A percentile compares a stretch with the other conserved stretches of the same genome.
phyloP scores from a whole-genome alignment of 1,140 invertebrate genomes.

The Whitmania pigra region DNA sequence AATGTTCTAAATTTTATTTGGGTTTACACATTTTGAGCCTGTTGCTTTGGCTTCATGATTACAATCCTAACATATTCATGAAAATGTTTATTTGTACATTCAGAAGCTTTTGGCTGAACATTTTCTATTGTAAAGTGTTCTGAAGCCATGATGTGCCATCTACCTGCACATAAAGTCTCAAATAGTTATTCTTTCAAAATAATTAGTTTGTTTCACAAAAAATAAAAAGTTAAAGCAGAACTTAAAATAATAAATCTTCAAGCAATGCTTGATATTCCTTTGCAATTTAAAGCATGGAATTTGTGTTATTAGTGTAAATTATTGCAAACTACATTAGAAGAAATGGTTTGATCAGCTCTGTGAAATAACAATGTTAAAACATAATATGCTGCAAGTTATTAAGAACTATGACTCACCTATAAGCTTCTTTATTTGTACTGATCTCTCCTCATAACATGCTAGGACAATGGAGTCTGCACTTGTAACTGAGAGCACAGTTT shows the following conservation, averaged over 20 bases:
- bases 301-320: neutral
- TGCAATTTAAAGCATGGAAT: neutral
- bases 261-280: neutral
- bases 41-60: neutral
- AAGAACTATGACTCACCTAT: neutral
- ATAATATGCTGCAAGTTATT: neutral
- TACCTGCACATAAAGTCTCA: neutral
- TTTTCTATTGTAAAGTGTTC: constrained; percentile 5
- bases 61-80: constrained; percentile 9
- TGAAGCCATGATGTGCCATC: neutral
- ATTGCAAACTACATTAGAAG: neutral
- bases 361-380: neutral
- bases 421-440: constrained; percentile 5
- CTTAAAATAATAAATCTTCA: constrained; percentile 2
- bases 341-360: neutral
- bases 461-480: constrained; percentile 3
- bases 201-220: neutral
- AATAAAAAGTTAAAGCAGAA: neutral
- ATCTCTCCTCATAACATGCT: constrained; percentile 22
- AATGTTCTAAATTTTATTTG: too few relatives aligned
- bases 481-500: constrained; percentile 13
- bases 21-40: neutral
- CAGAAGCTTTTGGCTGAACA: neutral
- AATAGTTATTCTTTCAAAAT: neutral
- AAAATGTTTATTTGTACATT: neutral